These are phyloP conservation scores for Scophthalmus maximus DNA, from an alignment of 2,113 vertebrate genomes.

Conservation along the genomic window DNA sequence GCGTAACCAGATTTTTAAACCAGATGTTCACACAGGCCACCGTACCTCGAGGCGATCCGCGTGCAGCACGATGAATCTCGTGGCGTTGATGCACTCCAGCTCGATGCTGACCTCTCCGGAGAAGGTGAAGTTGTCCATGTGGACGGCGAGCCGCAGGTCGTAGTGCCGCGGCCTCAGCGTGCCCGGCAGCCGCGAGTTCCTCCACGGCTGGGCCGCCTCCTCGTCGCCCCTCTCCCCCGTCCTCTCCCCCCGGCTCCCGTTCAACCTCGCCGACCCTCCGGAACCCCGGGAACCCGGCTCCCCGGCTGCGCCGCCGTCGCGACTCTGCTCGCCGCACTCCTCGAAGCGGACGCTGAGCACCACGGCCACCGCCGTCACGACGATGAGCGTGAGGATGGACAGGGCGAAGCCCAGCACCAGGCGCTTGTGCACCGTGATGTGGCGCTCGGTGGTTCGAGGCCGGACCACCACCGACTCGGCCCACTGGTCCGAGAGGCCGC, in stretches of 20 bases:
- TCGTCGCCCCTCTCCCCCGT: slow-evolving; percentile 67
- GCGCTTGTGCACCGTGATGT: slow-evolving; percentile 90
- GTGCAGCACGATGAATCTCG: slow-evolving; percentile 92
- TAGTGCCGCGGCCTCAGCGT: slow-evolving; percentile 91
- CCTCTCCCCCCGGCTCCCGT: slow-evolving; percentile 76
- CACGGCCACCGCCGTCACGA: slow-evolving; percentile 91
- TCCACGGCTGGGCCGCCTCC: slow-evolving; percentile 86
- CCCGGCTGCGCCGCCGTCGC: slow-evolving; percentile 49
- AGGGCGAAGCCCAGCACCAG: slow-evolving; percentile 92
- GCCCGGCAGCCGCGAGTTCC: slow-evolving; percentile 85
- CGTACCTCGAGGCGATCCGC: slow-evolving; percentile 86
- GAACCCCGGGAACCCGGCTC: slow-evolving; percentile 32
- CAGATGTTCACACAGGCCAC: background rate
- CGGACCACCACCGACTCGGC: slow-evolving; percentile 86
- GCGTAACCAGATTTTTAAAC: no score
- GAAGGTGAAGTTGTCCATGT: slow-evolving; percentile 99
- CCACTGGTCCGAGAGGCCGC: slow-evolving; percentile 89
- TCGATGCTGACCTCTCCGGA: slow-evolving; percentile 93
- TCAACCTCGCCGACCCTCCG: slow-evolving; percentile 63
- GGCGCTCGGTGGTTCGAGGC: slow-evolving; percentile 90
- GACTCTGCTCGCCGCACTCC: slow-evolving; percentile 81
- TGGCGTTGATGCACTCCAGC: slow-evolving; percentile 90
- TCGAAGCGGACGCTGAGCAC: slow-evolving; percentile 91
- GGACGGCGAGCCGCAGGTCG: slow-evolving; percentile 88
- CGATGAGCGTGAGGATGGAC: slow-evolving; percentile 91